Evolutionary conservation across 2,888 invertebrate species (phyloP), one percentile per base, ranked within the genome.

Genomic region (Trachelus troglodyta): DNA sequence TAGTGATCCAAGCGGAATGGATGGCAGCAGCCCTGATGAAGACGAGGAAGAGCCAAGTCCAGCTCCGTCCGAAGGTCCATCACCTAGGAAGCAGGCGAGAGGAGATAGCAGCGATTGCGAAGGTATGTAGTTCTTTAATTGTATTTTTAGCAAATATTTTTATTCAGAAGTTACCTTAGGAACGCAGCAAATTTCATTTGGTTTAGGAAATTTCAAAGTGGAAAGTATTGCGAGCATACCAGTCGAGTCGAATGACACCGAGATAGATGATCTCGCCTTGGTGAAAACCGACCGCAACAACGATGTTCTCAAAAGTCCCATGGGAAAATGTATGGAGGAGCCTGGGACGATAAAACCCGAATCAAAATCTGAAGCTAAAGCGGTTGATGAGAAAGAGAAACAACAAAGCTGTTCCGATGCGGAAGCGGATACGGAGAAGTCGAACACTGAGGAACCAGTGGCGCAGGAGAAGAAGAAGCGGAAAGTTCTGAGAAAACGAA

Each of bases 401-500:
- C 87, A 87, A 37, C 87, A 87, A 40, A 91, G 90, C 40, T 87
- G 88, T 4, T 89, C 90, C 15, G 92, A 92, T 75, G 91, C 90
- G 0, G 92, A 92, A 79, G 92, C 92, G 0, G 92, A 92, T 76
- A 92, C 91, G 12, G 92, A 92, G 79, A 91, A 92, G 92, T 83
- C 94, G 89, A 85, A 92, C 86, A 83, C 94, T 92, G 78, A 94
- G 92, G 88, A 95, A 93, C 88, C 92, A 91, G 84, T 92, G 91
- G 40, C 89, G 90, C 81, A 91, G 77, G 89, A 92, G 81, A 94
- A 93, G 89, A 94, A 92, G 92, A 94, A 93, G 85, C 90, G 93
- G 77, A 95, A 95, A 88, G 92, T 95, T 12, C 92, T 95, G 86
- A 93, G 95, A 86, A 95, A 95, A 90, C 93, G 95, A 68, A 94